Percentiles rank a stretch among this genome's conserved stretches.
Conservation (phyloP, 2,113 vertebrate genomes). For the Polyodon spathula region DNA sequence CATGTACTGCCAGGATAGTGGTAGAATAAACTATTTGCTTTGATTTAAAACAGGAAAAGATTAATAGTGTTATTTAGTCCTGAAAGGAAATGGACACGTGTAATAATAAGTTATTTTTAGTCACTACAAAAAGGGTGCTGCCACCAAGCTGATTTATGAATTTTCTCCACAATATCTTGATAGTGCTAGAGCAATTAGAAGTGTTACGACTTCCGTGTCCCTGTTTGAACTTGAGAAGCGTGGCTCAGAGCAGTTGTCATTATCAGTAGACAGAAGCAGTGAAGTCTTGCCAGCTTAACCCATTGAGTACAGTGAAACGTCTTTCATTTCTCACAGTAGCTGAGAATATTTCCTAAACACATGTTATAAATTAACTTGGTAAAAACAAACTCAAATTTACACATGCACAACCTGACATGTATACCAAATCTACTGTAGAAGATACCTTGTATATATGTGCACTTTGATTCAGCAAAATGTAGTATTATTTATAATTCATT, state of each 20-base stretch:
- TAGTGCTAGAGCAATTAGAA: conserved; percentile 26
- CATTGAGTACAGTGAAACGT: conserved; percentile 35
- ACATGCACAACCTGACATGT: too few relatives aligned
- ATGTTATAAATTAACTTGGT: too few relatives aligned
- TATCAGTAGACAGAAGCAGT: conserved; percentile 39
- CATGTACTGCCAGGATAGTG: too few relatives aligned
- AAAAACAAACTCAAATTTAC: too few relatives aligned
- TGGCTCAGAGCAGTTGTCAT: conserved; percentile 39
- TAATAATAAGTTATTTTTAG: conserved; percentile 50
- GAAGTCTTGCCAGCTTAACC: conserved; percentile 44
- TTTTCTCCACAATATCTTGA: conserved; percentile 42
- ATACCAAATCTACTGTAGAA: too few relatives aligned
- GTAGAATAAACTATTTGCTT: conserved; percentile 5
- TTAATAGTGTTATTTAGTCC: conserved; percentile 22
- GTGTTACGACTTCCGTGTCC: conserved; percentile 33
- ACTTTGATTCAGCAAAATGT: too few relatives aligned
- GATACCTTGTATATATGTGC: too few relatives aligned
- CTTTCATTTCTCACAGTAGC: conserved; percentile 37
- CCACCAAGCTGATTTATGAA: conserved; percentile 58
- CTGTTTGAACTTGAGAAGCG: conserved; percentile 49
- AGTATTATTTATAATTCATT: too few relatives aligned
- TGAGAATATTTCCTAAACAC: background rate
- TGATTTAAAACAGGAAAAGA: conserved; percentile 43
- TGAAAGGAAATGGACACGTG: conserved; percentile 52
- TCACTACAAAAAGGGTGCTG: conserved; percentile 30